phyloP scores from a whole-genome alignment of 2,888 invertebrate genomes.

The Heteromurus nitidus region DNA sequence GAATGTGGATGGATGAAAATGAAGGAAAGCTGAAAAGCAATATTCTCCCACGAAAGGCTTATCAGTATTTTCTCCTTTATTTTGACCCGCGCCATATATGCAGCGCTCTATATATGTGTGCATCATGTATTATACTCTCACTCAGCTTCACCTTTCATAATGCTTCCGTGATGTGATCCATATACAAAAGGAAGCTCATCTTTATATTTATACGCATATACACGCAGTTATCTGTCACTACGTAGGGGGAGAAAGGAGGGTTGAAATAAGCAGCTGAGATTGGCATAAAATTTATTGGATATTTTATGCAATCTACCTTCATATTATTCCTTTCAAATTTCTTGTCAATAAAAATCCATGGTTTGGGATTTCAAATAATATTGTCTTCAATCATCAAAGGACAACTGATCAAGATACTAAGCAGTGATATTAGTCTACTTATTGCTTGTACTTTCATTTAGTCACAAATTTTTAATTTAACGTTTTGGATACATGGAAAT shows the following conservation, averaged over 20 bases:
- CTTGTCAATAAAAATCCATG: background rate
- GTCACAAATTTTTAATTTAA: too few relatives aligned
- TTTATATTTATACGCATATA: conserved; percentile 9
- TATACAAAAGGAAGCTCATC: background rate
- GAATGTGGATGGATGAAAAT: conserved; percentile 2
- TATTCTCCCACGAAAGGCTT: too few relatives aligned
- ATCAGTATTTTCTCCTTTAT: conserved; percentile 9
- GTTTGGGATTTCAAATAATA: background rate
- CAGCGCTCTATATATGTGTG: conserved; percentile 8
- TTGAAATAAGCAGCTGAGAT: conserved; percentile 47
- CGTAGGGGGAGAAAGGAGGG: conserved; percentile 12
- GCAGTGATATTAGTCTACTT: too few relatives aligned
- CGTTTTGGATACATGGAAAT: too few relatives aligned
- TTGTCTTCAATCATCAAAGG: too few relatives aligned
- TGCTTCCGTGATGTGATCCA: background rate
- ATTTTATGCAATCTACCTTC: conserved; percentile 15
- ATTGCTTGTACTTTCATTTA: too few relatives aligned
- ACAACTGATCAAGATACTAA: too few relatives aligned
- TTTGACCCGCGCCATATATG: conserved; percentile 30
- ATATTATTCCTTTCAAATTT: background rate
- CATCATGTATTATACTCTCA: conserved; percentile 6
- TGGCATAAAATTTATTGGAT: conserved; percentile 52
- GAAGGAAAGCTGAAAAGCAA: background rate
- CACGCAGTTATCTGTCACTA: conserved; percentile 38
- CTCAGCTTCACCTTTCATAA: conserved; percentile 26